Conservation (phyloP, 2,797 vertebrate genomes). For the Pipistrellus pygmaeus region DNA sequence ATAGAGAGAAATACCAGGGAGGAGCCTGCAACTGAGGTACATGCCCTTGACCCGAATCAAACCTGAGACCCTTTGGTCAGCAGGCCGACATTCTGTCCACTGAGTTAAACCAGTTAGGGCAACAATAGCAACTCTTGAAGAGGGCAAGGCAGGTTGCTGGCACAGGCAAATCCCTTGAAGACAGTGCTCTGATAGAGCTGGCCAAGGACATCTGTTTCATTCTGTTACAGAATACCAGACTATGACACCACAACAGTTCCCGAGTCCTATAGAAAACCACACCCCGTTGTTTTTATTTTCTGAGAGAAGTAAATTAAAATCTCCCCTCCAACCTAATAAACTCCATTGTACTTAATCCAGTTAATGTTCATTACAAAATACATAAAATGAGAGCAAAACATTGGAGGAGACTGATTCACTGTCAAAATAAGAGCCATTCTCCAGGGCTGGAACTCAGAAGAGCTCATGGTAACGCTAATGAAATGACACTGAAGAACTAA, state of each 20-base stretch:
- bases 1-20: too few species aligned
- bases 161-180: not conserved
- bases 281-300: not conserved
- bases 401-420: not conserved
- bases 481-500: not conserved
- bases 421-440: not conserved
- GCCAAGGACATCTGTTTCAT: not conserved
- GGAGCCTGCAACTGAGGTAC: too few species aligned
- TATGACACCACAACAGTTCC: not conserved
- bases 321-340: not conserved
- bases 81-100: too few species aligned
- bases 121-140: not conserved
- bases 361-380: not conserved
- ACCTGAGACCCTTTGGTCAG: too few species aligned
- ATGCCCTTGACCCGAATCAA: too few species aligned
- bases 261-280: not conserved
- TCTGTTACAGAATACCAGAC: not conserved
- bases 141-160: not conserved
- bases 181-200: not conserved
- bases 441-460: not conserved
- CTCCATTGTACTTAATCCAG: not conserved
- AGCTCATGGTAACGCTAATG: not conserved
- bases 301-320: constrained; percentile 32
- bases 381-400: not conserved
- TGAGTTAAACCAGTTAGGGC: too few species aligned